A percentile compares a stretch with the other conserved stretches of the same genome.
phyloP scores from a whole-genome alignment of 2,888 invertebrate species.

The Epicampocera succincta region DNA sequence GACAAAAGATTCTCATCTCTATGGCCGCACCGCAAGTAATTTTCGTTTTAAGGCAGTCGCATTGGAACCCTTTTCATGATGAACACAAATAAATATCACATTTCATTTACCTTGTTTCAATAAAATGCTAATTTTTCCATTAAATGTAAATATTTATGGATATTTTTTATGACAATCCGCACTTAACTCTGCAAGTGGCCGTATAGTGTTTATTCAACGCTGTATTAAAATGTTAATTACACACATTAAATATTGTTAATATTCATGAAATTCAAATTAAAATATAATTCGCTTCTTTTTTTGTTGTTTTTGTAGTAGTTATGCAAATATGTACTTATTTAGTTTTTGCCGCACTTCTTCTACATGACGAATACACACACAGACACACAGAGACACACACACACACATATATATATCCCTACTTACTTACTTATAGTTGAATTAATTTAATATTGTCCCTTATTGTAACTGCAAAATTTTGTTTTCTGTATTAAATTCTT shows the following conservation, averaged over 20 bases:
- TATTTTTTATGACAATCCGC: conserved; percentile 31
- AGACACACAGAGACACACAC: too few species aligned
- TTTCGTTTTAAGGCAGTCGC: neutral
- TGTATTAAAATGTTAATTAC: conserved; percentile 58
- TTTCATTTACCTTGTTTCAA: conserved; percentile 31
- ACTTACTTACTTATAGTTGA: too few species aligned
- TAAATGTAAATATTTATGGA: conserved; percentile 12
- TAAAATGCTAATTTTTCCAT: conserved; percentile 43
- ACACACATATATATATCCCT: neutral
- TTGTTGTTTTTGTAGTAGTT: neutral
- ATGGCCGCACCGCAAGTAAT: neutral
- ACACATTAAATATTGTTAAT: conserved; percentile 55
- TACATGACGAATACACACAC: neutral
- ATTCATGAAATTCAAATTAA: conserved; percentile 53
- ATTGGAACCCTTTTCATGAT: neutral
- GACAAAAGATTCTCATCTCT: too few species aligned
- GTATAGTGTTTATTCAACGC: conserved; percentile 41
- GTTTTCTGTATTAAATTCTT: conserved; percentile 40
- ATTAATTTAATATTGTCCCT: conserved; percentile 30
- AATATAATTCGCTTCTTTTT: neutral
- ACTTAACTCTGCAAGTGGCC: conserved; percentile 20
- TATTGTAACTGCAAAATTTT: conserved; percentile 55
- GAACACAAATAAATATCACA: conserved; percentile 4
- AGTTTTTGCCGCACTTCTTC: conserved; percentile 1
- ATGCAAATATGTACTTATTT: neutral